phyloP scores from a whole-genome alignment of 35 echinoderm and acorn worm species.

The Apostichopus japonicus region DNA sequence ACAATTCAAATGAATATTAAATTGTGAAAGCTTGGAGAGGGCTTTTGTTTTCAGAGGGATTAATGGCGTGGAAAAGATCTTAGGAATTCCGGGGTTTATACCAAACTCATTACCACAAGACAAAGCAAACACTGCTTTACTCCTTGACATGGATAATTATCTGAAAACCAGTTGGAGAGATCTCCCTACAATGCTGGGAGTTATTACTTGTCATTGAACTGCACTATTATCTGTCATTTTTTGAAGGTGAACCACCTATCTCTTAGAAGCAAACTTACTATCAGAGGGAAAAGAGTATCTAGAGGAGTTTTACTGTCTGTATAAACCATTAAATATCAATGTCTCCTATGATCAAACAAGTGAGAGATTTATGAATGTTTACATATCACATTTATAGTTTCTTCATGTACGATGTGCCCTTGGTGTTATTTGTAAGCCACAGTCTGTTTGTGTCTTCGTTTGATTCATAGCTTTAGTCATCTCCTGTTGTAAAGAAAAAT shows the following conservation, averaged over 20 bases:
- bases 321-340: neutral
- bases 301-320: neutral
- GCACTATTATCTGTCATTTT: neutral
- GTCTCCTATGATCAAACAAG: neutral
- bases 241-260: neutral
- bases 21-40: too few relatives aligned
- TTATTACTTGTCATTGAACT: neutral
- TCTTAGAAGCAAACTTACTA: neutral
- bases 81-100: too few relatives aligned
- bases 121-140: too few relatives aligned
- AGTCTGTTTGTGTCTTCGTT: neutral
- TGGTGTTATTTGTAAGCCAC: neutral
- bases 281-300: neutral
- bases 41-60: too few relatives aligned
- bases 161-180: too few relatives aligned
- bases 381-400: neutral
- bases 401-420: neutral
- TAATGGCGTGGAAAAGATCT: too few relatives aligned
- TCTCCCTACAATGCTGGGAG: too few relatives aligned
- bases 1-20: too few relatives aligned
- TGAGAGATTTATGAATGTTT: constrained; percentile 11
- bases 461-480: constrained; percentile 15
- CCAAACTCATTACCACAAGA: too few relatives aligned
- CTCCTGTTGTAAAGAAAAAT: neutral
- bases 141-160: too few relatives aligned